Evolutionary conservation across 2,888 invertebrate genomes (phyloP), one percentile per base, ranked within the genome.

Genomic region (Oasisia sp.): DNA sequence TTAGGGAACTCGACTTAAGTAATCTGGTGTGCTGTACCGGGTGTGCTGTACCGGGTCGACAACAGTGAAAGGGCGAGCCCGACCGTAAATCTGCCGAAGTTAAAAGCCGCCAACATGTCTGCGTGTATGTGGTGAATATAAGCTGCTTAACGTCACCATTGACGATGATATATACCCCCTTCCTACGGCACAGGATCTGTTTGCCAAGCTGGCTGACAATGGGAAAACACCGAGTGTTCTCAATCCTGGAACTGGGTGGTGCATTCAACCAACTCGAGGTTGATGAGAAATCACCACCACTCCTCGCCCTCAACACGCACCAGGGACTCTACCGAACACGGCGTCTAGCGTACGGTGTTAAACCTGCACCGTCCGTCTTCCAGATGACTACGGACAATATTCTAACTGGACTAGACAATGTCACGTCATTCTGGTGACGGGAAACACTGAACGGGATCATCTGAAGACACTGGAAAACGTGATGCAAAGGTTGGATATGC

Each of bases 71-170:
- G 91, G 45, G 45, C 50, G 32, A 91, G 45, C 32, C 50, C 45
- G 44, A 19, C 91, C n/a, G 58, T 58, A 32, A 58, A 74, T 44
- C 32, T 32, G 32, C 32, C 58, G 27, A 74, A 74, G 32, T 14
- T 11, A 32, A 4, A n/a, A 11, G 14, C 14, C 1, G 91, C 27
- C 32, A 74, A 91, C 14, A 19, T 94, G 93, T 91, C 92, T 93
- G 93, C 74, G 94, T 93, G 14, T 92, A 93, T 92, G 38, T 91
- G 44, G 74, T 93, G 14, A 91, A 92, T 92, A 74, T 27, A 74
- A 74, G 74, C 74, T 74, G 19, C 27, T 74, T 7, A 74, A 74
- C 27, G 74, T 27, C 74, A 74, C 74, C 74, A 74, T 74, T 74
- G 74, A 74, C 2, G 27, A 0, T 74, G 74, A 74, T 1, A 74